A percentile compares a stretch with the other conserved stretches of the same genome.
phyloP scores from a whole-genome alignment of 1,140 invertebrate genomes.

The Zaprionus inermis region DNA sequence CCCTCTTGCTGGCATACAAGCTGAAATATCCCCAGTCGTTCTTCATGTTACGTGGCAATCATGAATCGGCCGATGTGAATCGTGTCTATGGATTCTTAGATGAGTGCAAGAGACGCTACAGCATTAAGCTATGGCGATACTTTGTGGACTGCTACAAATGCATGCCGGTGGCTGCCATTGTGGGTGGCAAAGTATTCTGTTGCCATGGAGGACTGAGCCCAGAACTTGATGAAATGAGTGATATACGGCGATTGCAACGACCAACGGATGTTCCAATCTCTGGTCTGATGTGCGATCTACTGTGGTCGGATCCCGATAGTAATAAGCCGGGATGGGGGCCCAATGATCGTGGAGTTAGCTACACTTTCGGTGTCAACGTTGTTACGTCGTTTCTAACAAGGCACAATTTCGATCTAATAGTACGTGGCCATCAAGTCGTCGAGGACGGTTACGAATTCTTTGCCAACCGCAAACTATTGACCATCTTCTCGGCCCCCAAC shows the following conservation, averaged over 20 bases:
- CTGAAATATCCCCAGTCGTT: constrained; percentile 17
- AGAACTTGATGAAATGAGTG: background rate
- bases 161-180: constrained; percentile 36
- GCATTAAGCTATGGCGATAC: constrained; percentile 21
- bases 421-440: constrained; percentile 42
- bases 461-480: constrained; percentile 21
- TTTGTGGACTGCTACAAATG: constrained; percentile 43
- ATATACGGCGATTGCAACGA: constrained; percentile 12
- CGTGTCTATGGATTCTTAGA: constrained; percentile 36
- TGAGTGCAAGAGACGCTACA: constrained; percentile 44
- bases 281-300: constrained; percentile 25
- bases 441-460: constrained; percentile 42
- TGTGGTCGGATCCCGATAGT: constrained; percentile 39
- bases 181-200: constrained; percentile 30
- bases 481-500: constrained; percentile 39
- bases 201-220: constrained; percentile 41
- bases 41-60: constrained; percentile 37
- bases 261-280: constrained; percentile 23
- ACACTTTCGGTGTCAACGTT: constrained; percentile 14
- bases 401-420: constrained; percentile 19
- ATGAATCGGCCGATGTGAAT: constrained; percentile 31
- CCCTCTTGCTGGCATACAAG: constrained; percentile 37
- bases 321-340: constrained; percentile 3
- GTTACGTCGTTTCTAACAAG: background rate
- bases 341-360: constrained; percentile 30